These are phyloP conservation scores for Heterocephalus glaber DNA, from an alignment of 2,113 vertebrate species.

Conservation along the genomic window DNA sequence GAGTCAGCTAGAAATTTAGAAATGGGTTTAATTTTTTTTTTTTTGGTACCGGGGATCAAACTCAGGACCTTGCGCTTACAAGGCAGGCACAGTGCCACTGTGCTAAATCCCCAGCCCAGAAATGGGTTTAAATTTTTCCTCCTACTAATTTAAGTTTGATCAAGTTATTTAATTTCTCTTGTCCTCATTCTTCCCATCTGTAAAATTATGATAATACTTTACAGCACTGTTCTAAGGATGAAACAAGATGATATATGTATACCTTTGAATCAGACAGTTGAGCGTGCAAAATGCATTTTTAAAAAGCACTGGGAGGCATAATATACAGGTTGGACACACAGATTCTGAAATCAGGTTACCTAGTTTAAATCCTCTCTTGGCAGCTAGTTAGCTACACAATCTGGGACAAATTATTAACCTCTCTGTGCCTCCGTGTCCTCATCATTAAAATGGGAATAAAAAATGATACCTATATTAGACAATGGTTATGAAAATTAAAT, in stretches of 20 bases:
- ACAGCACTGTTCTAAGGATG: background rate
- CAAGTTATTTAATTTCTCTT: background rate
- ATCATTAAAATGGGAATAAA: slow-evolving; percentile 57
- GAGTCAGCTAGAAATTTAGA: background rate
- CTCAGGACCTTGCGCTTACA: too few relatives aligned
- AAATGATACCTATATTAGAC: background rate
- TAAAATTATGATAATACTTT: slow-evolving; percentile 3
- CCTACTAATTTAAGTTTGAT: background rate
- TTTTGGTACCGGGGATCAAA: too few relatives aligned
- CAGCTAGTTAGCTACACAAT: background rate
- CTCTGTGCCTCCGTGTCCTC: background rate
- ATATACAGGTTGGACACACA: background rate
- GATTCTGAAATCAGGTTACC: background rate
- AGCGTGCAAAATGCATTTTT: background rate
- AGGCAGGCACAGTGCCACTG: too few relatives aligned
- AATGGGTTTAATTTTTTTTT: background rate
- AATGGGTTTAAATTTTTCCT: background rate
- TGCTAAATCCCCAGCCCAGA: too few relatives aligned
- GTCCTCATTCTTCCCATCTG: background rate
- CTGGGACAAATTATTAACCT: background rate
- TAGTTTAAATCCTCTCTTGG: background rate
- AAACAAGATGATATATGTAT: background rate
- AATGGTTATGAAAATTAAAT: slow-evolving; percentile 56
- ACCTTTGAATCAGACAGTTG: background rate
- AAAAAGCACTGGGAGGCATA: background rate